Percentiles rank a stretch among this genome's conserved stretches.
Conservation (phyloP, 2,797 vertebrate genomes). For the Brachymystax lenok region DNA sequence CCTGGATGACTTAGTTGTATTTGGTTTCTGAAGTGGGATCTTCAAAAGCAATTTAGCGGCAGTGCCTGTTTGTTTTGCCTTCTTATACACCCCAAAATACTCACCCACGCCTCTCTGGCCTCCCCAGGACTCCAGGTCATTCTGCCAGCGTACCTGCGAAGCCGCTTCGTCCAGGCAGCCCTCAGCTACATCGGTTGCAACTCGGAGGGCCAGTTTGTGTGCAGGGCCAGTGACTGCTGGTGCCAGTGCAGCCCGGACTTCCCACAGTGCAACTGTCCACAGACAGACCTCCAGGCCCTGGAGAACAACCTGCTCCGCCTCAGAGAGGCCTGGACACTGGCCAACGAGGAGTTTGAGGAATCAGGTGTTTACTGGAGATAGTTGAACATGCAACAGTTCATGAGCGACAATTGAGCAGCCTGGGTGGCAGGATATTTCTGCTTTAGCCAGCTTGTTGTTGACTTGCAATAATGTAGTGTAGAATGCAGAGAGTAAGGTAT, state of each 20-base stretch:
- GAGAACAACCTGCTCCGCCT: slow-evolving; percentile 85
- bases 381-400: not conserved
- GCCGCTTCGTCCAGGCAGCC: slow-evolving; percentile 90
- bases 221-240: slow-evolving; percentile 92
- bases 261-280: slow-evolving; percentile 93
- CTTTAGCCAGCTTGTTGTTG: not conserved
- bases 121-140: slow-evolving; percentile 88
- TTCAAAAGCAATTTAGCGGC: not conserved
- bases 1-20: not conserved
- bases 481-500: not conserved
- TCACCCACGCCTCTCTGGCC: not conserved
- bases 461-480: not conserved
- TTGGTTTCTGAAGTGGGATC: not conserved
- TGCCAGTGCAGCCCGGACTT: slow-evolving; percentile 86
- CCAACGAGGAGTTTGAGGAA: slow-evolving; percentile 90
- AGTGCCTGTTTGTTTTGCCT: not conserved
- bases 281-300: slow-evolving; percentile 88
- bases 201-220: slow-evolving; percentile 91
- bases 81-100: not conserved
- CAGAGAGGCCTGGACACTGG: slow-evolving; percentile 82
- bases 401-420: not conserved
- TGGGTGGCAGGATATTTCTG: not conserved
- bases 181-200: slow-evolving; percentile 94
- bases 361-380: slow-evolving; percentile 78
- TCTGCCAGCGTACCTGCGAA: slow-evolving; percentile 87